Conservation (phyloP, 2,888 invertebrate species). For the Deilephila porcellus region DNA sequence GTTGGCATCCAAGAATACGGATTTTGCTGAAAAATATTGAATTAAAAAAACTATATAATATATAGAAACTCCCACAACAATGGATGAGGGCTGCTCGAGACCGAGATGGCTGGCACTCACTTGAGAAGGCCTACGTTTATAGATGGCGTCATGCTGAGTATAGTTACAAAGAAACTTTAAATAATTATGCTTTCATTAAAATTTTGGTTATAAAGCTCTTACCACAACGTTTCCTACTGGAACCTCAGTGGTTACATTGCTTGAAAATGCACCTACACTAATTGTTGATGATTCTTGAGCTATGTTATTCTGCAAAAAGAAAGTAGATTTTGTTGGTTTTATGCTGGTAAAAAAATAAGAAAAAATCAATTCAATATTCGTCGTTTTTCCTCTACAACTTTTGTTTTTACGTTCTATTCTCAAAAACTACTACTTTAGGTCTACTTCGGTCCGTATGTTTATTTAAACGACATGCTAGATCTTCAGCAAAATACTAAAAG, state of each 20-base stretch:
- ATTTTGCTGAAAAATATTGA: constrained; percentile 64
- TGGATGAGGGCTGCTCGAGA: neutral
- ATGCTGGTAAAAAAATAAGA: no score
- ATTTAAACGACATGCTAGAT: no score
- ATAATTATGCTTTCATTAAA: neutral
- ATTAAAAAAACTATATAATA: neutral
- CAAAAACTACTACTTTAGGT: no score
- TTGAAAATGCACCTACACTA: neutral
- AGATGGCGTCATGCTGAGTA: no score
- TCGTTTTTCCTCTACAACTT: no score
- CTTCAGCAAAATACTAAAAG: no score
- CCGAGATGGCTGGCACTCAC: neutral
- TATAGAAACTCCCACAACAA: neutral
- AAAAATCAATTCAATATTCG: no score
- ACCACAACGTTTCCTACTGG: constrained; percentile 12
- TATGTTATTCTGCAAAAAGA: constrained; percentile 19
- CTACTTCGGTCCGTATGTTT: no score
- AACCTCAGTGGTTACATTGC: neutral
- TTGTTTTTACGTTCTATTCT: no score
- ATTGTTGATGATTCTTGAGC: neutral
- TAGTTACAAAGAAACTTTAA: neutral
- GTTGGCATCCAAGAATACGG: constrained; percentile 88
- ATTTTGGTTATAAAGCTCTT: neutral
- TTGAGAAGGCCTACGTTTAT: no score
- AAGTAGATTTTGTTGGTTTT: neutral